Percentiles rank a stretch among this genome's conserved stretches.
These are phyloP conservation scores for Thoracochromis brauschi DNA, from an alignment of 2,113 vertebrate species.

Conservation along the genomic window DNA sequence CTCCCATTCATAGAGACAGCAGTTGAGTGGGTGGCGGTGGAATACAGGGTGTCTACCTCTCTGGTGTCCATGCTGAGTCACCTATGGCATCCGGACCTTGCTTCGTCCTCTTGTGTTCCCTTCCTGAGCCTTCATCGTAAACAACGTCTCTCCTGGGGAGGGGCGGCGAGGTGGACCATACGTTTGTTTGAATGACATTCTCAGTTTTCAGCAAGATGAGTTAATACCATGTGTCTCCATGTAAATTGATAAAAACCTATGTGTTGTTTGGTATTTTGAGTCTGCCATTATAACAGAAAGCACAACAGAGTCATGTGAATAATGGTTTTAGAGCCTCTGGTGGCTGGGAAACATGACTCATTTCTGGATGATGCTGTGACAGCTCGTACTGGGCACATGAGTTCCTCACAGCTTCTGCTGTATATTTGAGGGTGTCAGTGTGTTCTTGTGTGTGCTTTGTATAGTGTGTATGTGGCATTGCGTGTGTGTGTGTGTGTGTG, in stretches of 20 bases:
- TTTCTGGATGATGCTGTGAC: conserved; percentile 46
- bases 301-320: conserved; percentile 40
- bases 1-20: conserved; percentile 36
- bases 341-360: conserved; percentile 37
- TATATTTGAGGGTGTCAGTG: conserved; percentile 34
- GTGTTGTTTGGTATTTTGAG: not conserved
- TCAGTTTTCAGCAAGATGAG: not conserved
- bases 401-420: conserved; percentile 19
- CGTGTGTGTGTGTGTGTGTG: not conserved
- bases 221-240: not conserved
- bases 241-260: not conserved
- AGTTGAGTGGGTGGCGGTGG: not conserved
- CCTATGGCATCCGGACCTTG: conserved; percentile 37
- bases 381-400: conserved; percentile 21
- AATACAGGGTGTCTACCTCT: conserved; percentile 7
- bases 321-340: conserved; percentile 6
- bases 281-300: not conserved
- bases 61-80: conserved; percentile 56
- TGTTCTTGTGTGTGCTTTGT: conserved; percentile 12
- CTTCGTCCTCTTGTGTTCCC: conserved; percentile 35
- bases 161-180: not conserved
- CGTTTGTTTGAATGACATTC: not conserved
- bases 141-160: conserved; percentile 36
- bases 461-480: not conserved
- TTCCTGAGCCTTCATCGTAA: conserved; percentile 31